These are phyloP conservation scores for Chelonia mydas DNA, from an alignment of 2,797 vertebrate species.

Conservation along the genomic window DNA sequence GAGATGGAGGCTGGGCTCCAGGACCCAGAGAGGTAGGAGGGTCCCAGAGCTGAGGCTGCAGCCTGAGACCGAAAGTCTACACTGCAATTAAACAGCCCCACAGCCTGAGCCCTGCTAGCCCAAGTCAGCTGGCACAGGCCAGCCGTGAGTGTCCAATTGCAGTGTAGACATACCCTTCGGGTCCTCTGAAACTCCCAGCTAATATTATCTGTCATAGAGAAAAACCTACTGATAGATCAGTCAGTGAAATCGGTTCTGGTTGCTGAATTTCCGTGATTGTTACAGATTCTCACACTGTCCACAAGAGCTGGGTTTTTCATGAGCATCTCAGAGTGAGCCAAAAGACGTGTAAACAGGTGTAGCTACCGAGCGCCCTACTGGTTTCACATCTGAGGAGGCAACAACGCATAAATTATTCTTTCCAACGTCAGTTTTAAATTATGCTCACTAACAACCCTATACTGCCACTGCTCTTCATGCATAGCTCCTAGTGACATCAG, in stretches of 20 bases:
- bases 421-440: slow-evolving; percentile 74
- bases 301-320: slow-evolving; percentile 51
- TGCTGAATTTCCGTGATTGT: slow-evolving; percentile 27
- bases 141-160: background rate
- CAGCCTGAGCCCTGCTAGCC: background rate
- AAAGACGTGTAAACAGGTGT: slow-evolving; percentile 73
- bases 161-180: background rate
- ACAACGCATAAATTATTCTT: slow-evolving; percentile 65
- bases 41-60: background rate
- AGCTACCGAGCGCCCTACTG: slow-evolving; percentile 65
- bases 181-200: background rate
- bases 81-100: background rate
- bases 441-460: slow-evolving; percentile 55
- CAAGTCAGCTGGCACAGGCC: background rate
- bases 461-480: slow-evolving; percentile 62
- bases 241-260: background rate
- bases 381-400: slow-evolving; percentile 71
- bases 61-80: background rate
- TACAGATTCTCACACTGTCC: slow-evolving; percentile 22
- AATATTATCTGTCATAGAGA: slow-evolving; percentile 45
- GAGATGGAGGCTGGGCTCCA: background rate
- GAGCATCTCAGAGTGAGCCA: slow-evolving; percentile 31
- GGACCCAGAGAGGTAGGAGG: background rate
- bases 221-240: slow-evolving; percentile 53
- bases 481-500: slow-evolving; percentile 50